Conservation (phyloP, 2,113 vertebrate genomes). For the Panurus biarmicus region DNA sequence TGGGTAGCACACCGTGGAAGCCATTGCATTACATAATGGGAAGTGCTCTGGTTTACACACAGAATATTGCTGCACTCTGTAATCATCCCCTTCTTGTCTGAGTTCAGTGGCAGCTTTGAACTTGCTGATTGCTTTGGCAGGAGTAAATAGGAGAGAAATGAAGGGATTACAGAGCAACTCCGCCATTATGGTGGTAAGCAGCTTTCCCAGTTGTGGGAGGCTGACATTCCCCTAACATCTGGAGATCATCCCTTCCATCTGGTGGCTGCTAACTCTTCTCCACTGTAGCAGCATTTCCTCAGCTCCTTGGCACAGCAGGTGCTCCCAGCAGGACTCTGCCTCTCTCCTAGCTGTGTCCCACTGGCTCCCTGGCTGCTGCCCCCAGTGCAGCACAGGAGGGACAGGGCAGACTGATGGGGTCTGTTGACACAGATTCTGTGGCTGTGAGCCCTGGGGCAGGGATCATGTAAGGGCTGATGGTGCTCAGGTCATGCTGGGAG, state of each 20-base stretch:
- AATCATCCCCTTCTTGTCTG: not conserved
- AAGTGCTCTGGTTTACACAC: not conserved
- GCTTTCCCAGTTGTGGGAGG: not conserved
- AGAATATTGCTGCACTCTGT: not conserved
- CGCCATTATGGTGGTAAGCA: not conserved
- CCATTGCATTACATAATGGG: not conserved
- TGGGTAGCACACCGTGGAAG: not conserved
- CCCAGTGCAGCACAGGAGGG: not conserved
- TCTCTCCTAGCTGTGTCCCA: not conserved
- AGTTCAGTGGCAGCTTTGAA: conserved; percentile 11
- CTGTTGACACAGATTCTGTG: not conserved
- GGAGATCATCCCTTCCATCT: not conserved
- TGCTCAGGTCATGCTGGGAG: not conserved
- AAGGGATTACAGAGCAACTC: not conserved
- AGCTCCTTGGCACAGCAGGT: conserved; percentile 9
- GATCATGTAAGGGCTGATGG: not conserved
- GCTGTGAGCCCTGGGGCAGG: not conserved
- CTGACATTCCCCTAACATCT: not conserved
- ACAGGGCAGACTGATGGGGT: not conserved
- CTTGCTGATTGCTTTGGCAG: conserved; percentile 14
- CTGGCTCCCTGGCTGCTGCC: not conserved
- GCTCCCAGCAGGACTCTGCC: not conserved
- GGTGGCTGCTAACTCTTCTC: not conserved
- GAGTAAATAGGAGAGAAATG: not conserved
- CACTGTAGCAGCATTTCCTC: not conserved